Evolutionary conservation across 2,797 vertebrate genomes (phyloP).

Genomic region (Orientallactaga sibirica): DNA sequence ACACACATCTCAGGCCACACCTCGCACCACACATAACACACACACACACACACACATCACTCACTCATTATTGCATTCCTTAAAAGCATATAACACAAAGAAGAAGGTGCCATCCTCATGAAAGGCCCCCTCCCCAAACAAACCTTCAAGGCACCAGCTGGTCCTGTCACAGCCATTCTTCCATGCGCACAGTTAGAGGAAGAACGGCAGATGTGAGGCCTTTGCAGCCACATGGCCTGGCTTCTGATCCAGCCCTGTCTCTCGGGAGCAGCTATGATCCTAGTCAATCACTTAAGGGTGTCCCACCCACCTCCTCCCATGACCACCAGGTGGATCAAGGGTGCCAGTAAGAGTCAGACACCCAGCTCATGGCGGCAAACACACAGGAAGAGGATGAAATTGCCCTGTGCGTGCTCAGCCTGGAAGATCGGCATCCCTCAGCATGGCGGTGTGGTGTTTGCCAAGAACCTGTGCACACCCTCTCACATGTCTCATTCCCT

Average conservation of each 20-base stretch:
- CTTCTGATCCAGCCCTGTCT: not conserved
- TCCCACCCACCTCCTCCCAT: not conserved
- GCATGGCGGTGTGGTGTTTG: too few relatives aligned
- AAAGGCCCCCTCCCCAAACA: not conserved
- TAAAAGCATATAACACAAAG: not conserved
- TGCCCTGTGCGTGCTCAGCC: not conserved
- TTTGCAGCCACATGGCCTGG: rapidly evolving
- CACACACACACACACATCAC: not conserved
- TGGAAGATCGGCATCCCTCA: not conserved
- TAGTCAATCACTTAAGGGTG: not conserved
- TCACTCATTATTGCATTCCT: not conserved
- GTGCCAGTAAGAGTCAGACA: rapidly evolving
- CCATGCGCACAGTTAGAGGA: rapidly evolving
- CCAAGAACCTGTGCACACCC: not conserved
- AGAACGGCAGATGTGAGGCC: rapidly evolving
- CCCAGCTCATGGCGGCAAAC: rapidly evolving
- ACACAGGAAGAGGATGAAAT: rapidly evolving
- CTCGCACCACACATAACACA: not conserved
- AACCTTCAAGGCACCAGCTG: rapidly evolving
- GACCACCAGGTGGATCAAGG: not conserved
- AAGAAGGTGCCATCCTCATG: not conserved
- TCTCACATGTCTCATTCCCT: not conserved
- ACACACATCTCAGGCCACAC: not conserved
- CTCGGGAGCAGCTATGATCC: not conserved
- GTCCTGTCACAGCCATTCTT: rapidly evolving